Evolutionary conservation across 1,140 invertebrate species (phyloP).

Genomic region (Chironomus striatipennis): DNA sequence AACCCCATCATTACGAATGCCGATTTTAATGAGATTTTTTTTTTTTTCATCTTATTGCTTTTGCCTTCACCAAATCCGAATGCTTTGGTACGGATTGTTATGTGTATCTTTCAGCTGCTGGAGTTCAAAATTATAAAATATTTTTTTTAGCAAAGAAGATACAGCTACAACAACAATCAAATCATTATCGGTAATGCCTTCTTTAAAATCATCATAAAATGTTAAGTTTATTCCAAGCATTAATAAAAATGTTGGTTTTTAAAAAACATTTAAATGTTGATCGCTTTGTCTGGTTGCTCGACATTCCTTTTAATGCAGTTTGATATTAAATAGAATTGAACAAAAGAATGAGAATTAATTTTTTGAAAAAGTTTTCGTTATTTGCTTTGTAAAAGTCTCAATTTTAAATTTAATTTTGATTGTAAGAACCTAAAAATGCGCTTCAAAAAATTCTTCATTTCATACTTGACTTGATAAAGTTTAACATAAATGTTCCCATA

Average conservation of each 20-base stretch:
- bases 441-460: too few species aligned
- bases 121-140: background rate
- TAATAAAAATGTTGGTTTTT: too few species aligned
- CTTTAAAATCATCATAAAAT: conserved; percentile 14
- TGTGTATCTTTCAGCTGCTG: background rate
- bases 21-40: conserved; percentile 3
- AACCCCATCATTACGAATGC: conserved; percentile 4
- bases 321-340: too few species aligned
- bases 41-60: conserved; percentile 2
- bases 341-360: too few species aligned
- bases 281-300: too few species aligned
- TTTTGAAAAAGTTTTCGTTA: too few species aligned
- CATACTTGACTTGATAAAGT: too few species aligned
- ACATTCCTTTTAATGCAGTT: too few species aligned
- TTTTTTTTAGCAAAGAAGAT: background rate
- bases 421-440: too few species aligned
- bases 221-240: background rate
- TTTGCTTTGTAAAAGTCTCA: too few species aligned
- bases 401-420: too few species aligned
- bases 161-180: conserved; percentile 13
- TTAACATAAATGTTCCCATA: background rate
- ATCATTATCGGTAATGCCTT: conserved; percentile 12
- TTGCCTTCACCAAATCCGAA: background rate
- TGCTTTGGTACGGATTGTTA: background rate
- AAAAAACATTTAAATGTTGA: too few species aligned